Conservation (phyloP, 2,797 vertebrate genomes). For the Caiman crocodilus region DNA sequence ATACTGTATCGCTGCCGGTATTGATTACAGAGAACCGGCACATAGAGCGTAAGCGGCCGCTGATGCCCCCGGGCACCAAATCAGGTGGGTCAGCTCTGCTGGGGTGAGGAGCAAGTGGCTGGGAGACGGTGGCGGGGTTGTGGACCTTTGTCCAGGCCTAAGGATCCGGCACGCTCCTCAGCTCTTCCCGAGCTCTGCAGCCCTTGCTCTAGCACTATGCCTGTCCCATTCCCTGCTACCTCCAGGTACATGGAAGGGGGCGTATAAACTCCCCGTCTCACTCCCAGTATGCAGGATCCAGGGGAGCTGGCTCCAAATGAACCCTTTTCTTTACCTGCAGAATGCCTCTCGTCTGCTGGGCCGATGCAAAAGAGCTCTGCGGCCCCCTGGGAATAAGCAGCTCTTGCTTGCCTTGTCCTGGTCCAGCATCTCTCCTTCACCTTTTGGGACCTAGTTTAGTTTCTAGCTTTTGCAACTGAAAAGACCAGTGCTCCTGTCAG, state of each 20-base stretch:
- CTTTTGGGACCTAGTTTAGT: background rate
- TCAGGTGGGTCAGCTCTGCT: background rate
- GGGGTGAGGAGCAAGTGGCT: background rate
- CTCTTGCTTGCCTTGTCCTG: background rate
- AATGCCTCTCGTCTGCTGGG: no score
- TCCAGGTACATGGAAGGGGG: no score
- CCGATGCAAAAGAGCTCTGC: background rate
- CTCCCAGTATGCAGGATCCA: no score
- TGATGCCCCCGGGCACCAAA: background rate
- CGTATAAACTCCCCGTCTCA: no score
- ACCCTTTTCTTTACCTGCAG: background rate
- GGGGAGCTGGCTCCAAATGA: background rate
- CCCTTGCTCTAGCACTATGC: background rate
- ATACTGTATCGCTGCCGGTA: background rate
- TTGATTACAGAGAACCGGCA: background rate
- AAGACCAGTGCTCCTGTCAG: background rate
- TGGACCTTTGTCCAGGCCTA: background rate
- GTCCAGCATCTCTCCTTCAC: background rate
- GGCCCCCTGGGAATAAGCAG: background rate
- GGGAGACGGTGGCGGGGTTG: background rate
- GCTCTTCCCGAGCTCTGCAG: background rate
- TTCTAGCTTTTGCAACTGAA: background rate
- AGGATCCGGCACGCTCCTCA: background rate
- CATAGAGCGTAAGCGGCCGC: background rate
- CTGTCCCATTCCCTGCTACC: background rate